Evolutionary conservation across 2,888 invertebrate species (phyloP), one percentile per base, ranked within the genome.

Genomic region (Polyommatus iphigenia): DNA sequence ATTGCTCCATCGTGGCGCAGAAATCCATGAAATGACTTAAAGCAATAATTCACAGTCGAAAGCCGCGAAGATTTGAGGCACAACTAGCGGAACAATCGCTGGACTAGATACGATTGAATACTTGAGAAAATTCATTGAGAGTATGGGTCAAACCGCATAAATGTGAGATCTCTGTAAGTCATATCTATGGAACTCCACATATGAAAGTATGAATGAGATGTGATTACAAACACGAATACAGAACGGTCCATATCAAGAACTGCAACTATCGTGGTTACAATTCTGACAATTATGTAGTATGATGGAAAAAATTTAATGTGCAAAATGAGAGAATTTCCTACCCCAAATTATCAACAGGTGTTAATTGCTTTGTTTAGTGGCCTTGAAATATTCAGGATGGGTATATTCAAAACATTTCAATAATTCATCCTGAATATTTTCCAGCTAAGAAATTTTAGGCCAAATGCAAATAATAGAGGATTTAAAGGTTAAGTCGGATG

Each of bases 11-110:
- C 75, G 46, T 75, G 75, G 75, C 3, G 75, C 75, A 75, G 15
- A 75, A 73, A 54, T 29, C 75, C 75, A 83, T 83, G 82, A 84
- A 83, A 84, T 85, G 83, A 84, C 85, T 84, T 80, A 80, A 81
- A 83, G 86, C 86, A 85, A 87, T 88, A 87, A 86, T 84, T 86
- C 84, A 87, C 85, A 71, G 82, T 86, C 87, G 89, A 90, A 89
- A 90, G 87, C 86, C 75, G 75, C 75, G 75, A 75, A 84, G 62
- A 71, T 76, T 72, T 46, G 71, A 79, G 76, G 78, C 83, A 83
- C 84, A 83, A 85, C 81, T 83, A 83, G 83, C 86, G 88, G 87
- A 88, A 87, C 89, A 89, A 86, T 86, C 87, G 85, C 86, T 86
- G 85, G 81, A 84, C 85, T 75, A 79, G 79, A 77, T 79, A 75